phyloP scores from a whole-genome alignment of 1,140 invertebrate genomes.

The Pseudomyrmex sp. region DNA sequence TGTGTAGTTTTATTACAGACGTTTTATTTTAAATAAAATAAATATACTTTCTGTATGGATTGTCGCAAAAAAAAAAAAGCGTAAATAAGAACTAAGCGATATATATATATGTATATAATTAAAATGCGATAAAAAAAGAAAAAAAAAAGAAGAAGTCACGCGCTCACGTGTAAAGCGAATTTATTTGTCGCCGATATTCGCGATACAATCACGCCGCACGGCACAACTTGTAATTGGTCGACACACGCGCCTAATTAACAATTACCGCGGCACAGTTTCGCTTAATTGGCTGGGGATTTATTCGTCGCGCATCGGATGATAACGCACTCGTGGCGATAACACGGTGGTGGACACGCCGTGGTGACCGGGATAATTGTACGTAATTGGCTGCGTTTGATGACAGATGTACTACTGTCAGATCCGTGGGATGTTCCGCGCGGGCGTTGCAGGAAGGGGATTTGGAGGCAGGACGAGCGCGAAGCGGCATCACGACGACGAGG shows the following conservation, averaged over 20 bases:
- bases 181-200: not conserved
- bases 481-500: not conserved
- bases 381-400: constrained; percentile 81
- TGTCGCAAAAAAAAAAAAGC: no score
- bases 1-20: no score
- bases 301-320: constrained; percentile 35
- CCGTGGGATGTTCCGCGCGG: not conserved
- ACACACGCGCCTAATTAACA: constrained; percentile 52
- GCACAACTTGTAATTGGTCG: constrained; percentile 20
- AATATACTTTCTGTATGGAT: no score
- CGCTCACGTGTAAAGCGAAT: not conserved
- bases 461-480: not conserved
- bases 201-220: not conserved
- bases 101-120: no score
- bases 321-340: constrained; percentile 15
- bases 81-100: no score
- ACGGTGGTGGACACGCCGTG: constrained; percentile 2
- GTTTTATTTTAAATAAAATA: no score
- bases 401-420: constrained; percentile 75
- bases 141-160: not conserved
- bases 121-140: not conserved
- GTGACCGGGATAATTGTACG: constrained; percentile 75
- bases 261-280: constrained; percentile 52
- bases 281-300: constrained; percentile 47
- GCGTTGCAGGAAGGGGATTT: not conserved